These are phyloP conservation scores for Papilio protenor DNA, from an alignment of 2,888 invertebrate species.

Conservation along the genomic window DNA sequence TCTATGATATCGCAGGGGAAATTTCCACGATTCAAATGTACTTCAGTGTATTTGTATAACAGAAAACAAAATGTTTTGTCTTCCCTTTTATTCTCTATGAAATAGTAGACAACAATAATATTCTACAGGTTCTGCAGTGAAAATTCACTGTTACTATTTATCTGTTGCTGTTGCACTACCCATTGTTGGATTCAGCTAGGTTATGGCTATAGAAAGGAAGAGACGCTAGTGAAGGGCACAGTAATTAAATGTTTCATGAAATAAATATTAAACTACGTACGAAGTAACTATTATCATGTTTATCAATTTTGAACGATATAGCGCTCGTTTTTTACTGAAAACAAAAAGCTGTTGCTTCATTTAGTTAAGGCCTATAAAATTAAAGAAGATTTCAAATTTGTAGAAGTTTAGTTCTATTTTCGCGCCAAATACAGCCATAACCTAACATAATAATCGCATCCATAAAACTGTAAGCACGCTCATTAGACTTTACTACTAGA, in stretches of 20 bases:
- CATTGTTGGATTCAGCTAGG: background rate
- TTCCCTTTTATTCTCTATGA: background rate
- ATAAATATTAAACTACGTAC: too few relatives aligned
- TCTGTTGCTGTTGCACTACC: background rate
- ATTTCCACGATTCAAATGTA: slow-evolving; percentile 1
- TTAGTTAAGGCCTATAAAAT: background rate
- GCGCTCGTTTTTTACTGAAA: too few relatives aligned
- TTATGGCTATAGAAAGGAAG: too few relatives aligned
- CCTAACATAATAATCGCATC: background rate
- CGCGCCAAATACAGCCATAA: background rate
- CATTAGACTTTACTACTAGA: background rate
- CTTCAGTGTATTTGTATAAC: background rate
- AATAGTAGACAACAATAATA: background rate
- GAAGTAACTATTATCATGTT: too few relatives aligned
- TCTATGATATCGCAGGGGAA: background rate
- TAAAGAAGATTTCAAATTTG: background rate
- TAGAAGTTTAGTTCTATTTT: background rate
- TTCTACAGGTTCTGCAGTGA: too few relatives aligned
- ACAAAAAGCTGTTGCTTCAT: too few relatives aligned
- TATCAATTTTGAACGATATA: too few relatives aligned
- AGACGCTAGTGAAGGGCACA: too few relatives aligned
- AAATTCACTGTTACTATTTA: background rate
- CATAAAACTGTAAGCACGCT: background rate
- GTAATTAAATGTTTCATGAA: too few relatives aligned
- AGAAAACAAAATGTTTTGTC: background rate